Conservation (phyloP, 2,797 vertebrate species). For the Gephyroberyx darwinii region DNA sequence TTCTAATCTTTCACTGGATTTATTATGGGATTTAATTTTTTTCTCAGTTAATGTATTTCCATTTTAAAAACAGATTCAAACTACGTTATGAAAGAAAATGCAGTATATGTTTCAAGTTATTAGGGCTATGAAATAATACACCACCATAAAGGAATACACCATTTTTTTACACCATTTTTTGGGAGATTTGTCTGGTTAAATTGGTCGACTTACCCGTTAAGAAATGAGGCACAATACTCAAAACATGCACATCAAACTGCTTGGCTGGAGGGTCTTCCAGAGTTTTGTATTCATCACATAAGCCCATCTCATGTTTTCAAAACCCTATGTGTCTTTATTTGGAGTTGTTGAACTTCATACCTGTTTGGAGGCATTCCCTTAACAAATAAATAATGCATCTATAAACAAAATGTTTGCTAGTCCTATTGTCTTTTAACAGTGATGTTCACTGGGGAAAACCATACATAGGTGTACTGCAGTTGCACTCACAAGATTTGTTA, state of each 20-base stretch:
- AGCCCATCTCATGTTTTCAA: background rate
- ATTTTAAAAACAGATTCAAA: background rate
- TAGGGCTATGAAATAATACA: background rate
- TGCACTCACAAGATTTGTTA: background rate
- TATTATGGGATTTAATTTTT: background rate
- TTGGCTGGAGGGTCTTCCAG: background rate
- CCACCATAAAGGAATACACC: too few relatives aligned
- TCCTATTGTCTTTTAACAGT: background rate
- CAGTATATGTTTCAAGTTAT: background rate
- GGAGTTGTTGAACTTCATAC: background rate
- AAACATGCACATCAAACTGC: too few relatives aligned
- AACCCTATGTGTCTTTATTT: background rate
- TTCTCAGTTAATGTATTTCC: too few relatives aligned
- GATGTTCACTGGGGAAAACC: background rate
- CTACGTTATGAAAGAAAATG: background rate
- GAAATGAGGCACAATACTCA: background rate
- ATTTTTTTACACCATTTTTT: too few relatives aligned
- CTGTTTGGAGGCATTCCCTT: background rate
- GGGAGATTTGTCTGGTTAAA: too few relatives aligned
- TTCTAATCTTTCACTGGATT: background rate
- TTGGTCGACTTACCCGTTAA: too few relatives aligned
- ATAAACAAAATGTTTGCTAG: constrained; percentile 1
- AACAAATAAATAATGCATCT: constrained; percentile 1
- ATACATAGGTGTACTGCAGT: background rate
- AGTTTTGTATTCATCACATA: background rate